Conservation (phyloP, 2,888 invertebrate species). For the Aphidius colemani region DNA sequence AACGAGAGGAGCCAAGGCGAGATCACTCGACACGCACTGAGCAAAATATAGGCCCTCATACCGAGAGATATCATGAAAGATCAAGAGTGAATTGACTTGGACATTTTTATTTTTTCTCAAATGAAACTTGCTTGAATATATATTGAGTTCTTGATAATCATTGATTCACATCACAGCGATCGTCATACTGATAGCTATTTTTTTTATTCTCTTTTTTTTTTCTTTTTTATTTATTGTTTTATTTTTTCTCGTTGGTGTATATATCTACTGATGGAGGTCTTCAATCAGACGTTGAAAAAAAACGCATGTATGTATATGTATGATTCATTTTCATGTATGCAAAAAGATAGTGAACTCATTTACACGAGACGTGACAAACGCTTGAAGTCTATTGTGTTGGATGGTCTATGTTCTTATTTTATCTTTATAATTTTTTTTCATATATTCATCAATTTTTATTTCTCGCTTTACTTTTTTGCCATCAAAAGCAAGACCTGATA, state of each 20-base stretch:
- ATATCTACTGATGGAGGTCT: not conserved
- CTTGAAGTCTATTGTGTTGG: not conserved
- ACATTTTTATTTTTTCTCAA: too few species aligned
- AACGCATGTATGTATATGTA: not conserved
- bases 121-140: too few species aligned
- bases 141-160: not conserved
- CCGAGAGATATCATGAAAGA: not conserved
- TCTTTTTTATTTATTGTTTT: not conserved
- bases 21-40: slow-evolving; percentile 18
- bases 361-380: not conserved
- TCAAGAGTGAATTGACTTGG: not conserved
- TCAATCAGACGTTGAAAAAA: not conserved
- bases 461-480: not conserved
- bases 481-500: slow-evolving; percentile 2
- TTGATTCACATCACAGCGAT: not conserved
- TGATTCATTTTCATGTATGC: too few species aligned
- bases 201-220: not conserved
- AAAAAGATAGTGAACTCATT: not conserved
- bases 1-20: slow-evolving; percentile 34
- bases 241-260: not conserved
- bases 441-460: not conserved
- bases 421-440: not conserved
- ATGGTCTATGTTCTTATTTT: not conserved
- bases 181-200: not conserved
- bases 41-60: slow-evolving; percentile 26